A percentile compares a stretch with the other conserved stretches of the same genome.
Evolutionary conservation across 2,797 vertebrate genomes (phyloP).

Genomic region (Ctenosaura bakeri): DNA sequence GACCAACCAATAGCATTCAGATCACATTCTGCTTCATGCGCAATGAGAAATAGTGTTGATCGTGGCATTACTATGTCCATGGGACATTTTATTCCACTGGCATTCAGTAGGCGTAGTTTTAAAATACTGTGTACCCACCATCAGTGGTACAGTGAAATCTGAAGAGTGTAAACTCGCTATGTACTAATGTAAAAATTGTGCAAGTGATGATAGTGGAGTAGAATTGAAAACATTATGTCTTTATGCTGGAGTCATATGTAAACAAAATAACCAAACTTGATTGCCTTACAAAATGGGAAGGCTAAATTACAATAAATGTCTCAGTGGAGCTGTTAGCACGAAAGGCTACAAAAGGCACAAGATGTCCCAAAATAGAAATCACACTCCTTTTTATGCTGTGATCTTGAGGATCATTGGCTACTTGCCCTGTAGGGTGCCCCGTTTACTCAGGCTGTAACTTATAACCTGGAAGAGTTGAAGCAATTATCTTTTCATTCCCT

Average conservation of each 20-base stretch:
- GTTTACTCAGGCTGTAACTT: neutral
- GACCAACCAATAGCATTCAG: too few species aligned
- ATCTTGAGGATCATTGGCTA: neutral
- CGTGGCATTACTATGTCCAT: too few species aligned
- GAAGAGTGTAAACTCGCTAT: too few species aligned
- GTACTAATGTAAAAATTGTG: too few species aligned
- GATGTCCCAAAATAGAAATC: neutral
- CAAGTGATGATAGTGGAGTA: constrained; percentile 7
- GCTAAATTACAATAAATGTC: neutral
- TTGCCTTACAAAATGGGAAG: neutral
- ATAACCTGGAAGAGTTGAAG: neutral
- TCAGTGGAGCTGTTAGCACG: neutral
- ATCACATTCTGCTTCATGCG: too few species aligned
- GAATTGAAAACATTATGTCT: neutral
- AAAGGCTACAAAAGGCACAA: neutral
- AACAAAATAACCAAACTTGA: neutral
- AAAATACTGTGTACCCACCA: too few species aligned
- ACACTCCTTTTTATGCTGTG: neutral
- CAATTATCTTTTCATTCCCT: neutral
- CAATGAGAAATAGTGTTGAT: too few species aligned
- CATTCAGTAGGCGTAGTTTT: too few species aligned
- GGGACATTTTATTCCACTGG: too few species aligned
- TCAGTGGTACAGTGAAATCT: too few species aligned
- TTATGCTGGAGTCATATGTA: neutral
- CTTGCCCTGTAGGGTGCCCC: neutral